Percentiles rank a stretch among this genome's conserved stretches.
Evolutionary conservation across 2,888 invertebrate species (phyloP).

Genomic region (Tipula confusa): DNA sequence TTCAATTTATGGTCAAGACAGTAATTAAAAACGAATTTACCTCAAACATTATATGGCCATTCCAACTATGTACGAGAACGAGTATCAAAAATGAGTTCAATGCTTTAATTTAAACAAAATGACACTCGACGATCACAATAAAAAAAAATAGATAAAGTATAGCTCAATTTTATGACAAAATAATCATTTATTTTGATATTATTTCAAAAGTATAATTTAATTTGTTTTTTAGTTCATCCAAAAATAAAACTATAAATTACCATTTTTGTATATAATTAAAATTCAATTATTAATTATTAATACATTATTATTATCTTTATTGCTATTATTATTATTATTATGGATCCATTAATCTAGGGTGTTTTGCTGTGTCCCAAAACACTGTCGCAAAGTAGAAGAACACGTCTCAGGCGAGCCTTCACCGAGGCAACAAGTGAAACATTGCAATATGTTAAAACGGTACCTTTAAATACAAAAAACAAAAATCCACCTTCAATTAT

Average conservation of each 20-base stretch:
- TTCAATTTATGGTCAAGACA: background rate
- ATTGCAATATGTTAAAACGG: conserved; percentile 84
- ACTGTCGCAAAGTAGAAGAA: conserved; percentile 81
- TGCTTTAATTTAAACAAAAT: background rate
- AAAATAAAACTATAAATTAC: conserved; percentile 37
- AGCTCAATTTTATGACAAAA: conserved; percentile 15
- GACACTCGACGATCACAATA: background rate
- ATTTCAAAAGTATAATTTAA: background rate
- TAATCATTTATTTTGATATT: conserved; percentile 25
- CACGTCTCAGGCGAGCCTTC: conserved; percentile 81
- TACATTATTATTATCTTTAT: conserved; percentile 20
- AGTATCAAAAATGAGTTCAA: background rate
- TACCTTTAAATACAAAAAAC: conserved; percentile 45
- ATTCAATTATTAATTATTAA: conserved; percentile 34
- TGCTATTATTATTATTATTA: conserved; percentile 35
- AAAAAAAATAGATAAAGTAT: background rate
- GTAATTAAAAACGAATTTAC: background rate
- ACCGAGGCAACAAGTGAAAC: conserved; percentile 86
- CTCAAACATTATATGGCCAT: background rate
- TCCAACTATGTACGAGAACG: no score
- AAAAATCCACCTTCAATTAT: background rate
- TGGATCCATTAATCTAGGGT: conserved; percentile 55
- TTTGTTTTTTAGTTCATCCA: conserved; percentile 31
- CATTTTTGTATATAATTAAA: conserved; percentile 34
- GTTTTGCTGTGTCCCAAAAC: conserved; percentile 87